Percentiles rank a stretch among this genome's conserved stretches.
Conservation (phyloP, 2,797 vertebrate genomes). For the Neosilurus hyrtlii region DNA sequence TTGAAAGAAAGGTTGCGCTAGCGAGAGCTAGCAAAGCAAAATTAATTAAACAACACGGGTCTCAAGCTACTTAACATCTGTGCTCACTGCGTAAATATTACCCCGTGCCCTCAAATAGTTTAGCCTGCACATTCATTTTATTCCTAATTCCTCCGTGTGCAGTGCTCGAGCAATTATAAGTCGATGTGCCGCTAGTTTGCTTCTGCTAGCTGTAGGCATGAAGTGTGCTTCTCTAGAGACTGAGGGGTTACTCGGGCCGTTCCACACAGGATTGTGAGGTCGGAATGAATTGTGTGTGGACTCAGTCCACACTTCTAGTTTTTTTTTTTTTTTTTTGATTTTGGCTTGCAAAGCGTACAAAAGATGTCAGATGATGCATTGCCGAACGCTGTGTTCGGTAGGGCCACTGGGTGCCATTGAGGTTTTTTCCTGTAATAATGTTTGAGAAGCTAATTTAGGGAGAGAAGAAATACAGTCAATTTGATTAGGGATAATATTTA, state of each 20-base stretch:
- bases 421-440: no score
- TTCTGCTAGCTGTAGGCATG: constrained; percentile 54
- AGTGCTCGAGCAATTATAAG: constrained; percentile 51
- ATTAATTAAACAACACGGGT: constrained; percentile 35
- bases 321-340: not conserved
- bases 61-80: constrained; percentile 32
- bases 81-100: constrained; percentile 42
- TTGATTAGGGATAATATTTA: not conserved
- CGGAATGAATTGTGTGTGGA: constrained; percentile 56
- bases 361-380: not conserved
- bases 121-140: constrained; percentile 27
- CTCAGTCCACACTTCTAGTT: constrained; percentile 43
- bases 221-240: constrained; percentile 54
- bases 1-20: constrained; percentile 27
- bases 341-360: not conserved
- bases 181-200: constrained; percentile 47
- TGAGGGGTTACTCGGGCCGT: constrained; percentile 55
- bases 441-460: not conserved
- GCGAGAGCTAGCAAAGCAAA: constrained; percentile 27
- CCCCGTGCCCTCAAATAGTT: constrained; percentile 36
- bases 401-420: not conserved
- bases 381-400: not conserved
- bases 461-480: not conserved
- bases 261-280: constrained; percentile 47
- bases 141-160: constrained; percentile 35